These are phyloP conservation scores for Equus quagga DNA, from an alignment of 2,113 vertebrate species.

Conservation along the genomic window DNA sequence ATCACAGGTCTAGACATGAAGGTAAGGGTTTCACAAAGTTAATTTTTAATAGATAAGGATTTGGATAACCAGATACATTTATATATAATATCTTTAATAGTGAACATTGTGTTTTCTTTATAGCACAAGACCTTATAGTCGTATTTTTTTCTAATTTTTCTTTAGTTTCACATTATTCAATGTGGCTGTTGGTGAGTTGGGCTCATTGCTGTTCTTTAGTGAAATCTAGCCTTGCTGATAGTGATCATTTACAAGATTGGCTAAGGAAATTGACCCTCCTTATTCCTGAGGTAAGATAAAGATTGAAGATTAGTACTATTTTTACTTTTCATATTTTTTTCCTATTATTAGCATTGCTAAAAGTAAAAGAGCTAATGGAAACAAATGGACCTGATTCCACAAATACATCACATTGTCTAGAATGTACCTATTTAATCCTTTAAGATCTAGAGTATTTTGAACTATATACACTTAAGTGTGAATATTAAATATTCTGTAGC, in stretches of 20 bases:
- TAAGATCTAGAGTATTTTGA: background rate
- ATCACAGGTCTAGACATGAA: slow-evolving; percentile 98
- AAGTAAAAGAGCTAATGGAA: background rate
- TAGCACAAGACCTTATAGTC: background rate
- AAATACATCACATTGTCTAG: background rate
- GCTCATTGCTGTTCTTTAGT: slow-evolving; percentile 97
- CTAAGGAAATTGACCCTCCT: slow-evolving; percentile 97
- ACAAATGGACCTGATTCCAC: background rate
- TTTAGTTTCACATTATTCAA: slow-evolving; percentile 98
- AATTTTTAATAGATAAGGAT: background rate
- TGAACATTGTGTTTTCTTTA: background rate
- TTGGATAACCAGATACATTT: background rate
- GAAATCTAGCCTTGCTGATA: slow-evolving; percentile 98
- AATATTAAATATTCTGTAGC: background rate
- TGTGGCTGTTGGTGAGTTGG: slow-evolving; percentile 99
- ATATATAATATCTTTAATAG: background rate
- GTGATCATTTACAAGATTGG: slow-evolving; percentile 98
- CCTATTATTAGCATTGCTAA: background rate
- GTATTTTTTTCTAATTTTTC: slow-evolving; percentile 47
- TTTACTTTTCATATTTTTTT: background rate
- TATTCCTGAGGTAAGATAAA: slow-evolving; percentile 94
- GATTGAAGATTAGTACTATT: background rate
- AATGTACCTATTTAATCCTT: background rate
- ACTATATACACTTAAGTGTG: background rate
- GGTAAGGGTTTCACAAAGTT: slow-evolving; percentile 88